These are phyloP conservation scores for Himalopsyche kuldschensis DNA, from an alignment of 2,888 invertebrate species.

Conservation along the genomic window DNA sequence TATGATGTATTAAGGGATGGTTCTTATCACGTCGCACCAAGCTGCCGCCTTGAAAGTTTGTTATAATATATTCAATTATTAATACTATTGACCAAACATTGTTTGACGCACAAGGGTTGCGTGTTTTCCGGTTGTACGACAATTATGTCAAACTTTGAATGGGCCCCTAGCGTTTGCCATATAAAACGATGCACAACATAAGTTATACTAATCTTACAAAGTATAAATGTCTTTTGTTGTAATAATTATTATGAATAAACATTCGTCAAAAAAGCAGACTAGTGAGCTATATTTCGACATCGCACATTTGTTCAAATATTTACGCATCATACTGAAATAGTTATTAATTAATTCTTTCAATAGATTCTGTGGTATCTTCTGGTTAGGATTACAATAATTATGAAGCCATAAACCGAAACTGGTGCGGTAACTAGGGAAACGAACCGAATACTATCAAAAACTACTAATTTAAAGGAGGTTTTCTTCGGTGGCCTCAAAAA, in stretches of 20 bases:
- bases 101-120: background rate
- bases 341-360: too few species aligned
- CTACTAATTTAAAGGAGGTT: too few species aligned
- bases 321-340: too few species aligned
- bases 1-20: background rate
- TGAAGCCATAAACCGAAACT: too few species aligned
- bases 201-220: background rate
- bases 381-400: too few species aligned
- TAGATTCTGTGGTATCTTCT: too few species aligned
- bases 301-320: too few species aligned
- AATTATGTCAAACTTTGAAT: background rate
- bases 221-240: background rate
- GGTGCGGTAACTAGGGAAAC: too few species aligned
- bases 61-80: slow-evolving; percentile 11
- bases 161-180: background rate
- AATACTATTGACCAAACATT: slow-evolving; percentile 6
- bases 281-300: too few species aligned
- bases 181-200: background rate
- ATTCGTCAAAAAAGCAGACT: too few species aligned
- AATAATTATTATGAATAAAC: background rate
- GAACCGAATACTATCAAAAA: too few species aligned
- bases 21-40: background rate
- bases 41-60: background rate
- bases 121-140: background rate
- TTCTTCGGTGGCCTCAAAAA: too few species aligned